Conservation (phyloP, 2,113 vertebrate species). For the Anguilla rostrata region DNA sequence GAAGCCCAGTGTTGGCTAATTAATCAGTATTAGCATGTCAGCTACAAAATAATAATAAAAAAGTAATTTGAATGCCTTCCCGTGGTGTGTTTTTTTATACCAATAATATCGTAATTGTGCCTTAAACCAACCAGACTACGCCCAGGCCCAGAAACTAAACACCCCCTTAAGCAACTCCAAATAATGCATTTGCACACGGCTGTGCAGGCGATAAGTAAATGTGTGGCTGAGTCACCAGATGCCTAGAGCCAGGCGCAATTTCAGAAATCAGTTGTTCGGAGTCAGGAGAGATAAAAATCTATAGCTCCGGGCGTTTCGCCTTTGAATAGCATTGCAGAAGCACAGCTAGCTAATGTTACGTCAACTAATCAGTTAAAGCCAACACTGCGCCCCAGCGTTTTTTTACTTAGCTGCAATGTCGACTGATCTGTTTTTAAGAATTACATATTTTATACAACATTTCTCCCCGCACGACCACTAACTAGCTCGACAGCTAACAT, state of each 20-base stretch:
- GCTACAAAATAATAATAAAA: background rate
- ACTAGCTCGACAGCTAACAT: background rate
- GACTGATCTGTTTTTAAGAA: background rate
- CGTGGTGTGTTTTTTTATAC: background rate
- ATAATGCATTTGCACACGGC: background rate
- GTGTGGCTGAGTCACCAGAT: background rate
- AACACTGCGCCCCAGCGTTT: background rate
- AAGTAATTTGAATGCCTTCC: background rate
- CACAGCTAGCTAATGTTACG: background rate
- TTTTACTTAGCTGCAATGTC: background rate
- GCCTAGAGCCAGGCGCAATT: background rate
- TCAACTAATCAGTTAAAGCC: background rate
- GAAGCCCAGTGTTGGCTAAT: background rate
- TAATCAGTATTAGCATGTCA: background rate
- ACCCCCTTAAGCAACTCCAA: too few relatives aligned
- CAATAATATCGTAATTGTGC: background rate
- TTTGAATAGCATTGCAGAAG: background rate
- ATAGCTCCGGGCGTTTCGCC: too few relatives aligned
- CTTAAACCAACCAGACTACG: conserved; percentile 7
- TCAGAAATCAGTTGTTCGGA: background rate
- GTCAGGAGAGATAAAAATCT: background rate
- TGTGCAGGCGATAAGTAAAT: background rate
- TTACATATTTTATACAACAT: background rate
- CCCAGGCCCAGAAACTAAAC: background rate
- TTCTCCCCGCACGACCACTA: background rate